Conservation (phyloP, 2,888 invertebrate genomes). For the Leucania comma region DNA sequence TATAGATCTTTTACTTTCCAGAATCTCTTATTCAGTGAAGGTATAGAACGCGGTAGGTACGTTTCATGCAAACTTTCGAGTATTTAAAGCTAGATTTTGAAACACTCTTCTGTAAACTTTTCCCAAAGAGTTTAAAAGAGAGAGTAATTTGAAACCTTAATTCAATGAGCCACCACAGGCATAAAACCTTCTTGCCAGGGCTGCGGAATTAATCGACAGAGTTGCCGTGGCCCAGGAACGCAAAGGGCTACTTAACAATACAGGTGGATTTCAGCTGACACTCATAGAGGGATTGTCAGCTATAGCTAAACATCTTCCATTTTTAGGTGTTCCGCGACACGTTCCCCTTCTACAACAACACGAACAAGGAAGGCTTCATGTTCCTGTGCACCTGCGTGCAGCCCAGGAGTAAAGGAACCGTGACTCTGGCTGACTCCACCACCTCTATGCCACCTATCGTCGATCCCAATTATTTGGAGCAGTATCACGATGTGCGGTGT, state of each 20-base stretch:
- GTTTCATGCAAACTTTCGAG: no score
- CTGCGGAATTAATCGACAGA: no score
- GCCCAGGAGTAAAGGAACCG: slow-evolving; percentile 93
- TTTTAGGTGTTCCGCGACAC: slow-evolving; percentile 91
- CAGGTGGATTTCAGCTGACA: no score
- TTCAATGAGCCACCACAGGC: no score
- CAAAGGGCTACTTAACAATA: no score
- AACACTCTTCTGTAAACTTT: no score
- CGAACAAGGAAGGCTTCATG: slow-evolving; percentile 93
- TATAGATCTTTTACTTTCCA: background rate
- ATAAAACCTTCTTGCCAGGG: background rate
- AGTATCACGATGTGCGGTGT: slow-evolving; percentile 91
- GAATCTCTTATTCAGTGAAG: background rate
- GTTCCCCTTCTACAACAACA: slow-evolving; percentile 92
- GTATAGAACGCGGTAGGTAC: background rate
- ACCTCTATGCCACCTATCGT: slow-evolving; percentile 92
- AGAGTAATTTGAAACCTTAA: no score
- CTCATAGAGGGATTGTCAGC: no score
- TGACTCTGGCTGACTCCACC: slow-evolving; percentile 90
- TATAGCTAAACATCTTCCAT: no score
- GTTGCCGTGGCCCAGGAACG: no score
- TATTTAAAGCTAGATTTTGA: no score
- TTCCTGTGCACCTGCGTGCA: slow-evolving; percentile 92
- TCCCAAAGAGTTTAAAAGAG: no score
- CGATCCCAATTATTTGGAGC: slow-evolving; percentile 94